These are phyloP conservation scores for Porites cylindrica DNA, from an alignment of 92 coral and sea anemone genomes.

Conservation along the genomic window DNA sequence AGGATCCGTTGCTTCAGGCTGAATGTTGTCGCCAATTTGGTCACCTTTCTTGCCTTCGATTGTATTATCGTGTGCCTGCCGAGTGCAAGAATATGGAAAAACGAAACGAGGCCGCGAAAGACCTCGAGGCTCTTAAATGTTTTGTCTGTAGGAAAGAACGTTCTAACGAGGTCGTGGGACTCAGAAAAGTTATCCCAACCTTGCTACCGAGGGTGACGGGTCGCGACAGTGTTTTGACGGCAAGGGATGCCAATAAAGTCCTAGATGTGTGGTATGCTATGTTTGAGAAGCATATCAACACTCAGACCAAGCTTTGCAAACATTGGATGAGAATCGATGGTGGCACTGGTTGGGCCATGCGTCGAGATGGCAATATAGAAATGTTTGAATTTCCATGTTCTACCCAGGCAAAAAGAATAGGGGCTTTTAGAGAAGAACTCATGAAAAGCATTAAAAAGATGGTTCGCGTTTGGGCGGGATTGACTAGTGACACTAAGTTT, in stretches of 20 bases:
- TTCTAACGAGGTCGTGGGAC: neutral
- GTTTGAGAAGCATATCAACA: neutral
- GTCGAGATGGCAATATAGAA: neutral
- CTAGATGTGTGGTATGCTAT: neutral
- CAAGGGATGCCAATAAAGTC: neutral
- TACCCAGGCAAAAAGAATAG: neutral
- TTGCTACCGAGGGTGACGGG: conserved; percentile 1
- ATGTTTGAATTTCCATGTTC: neutral
- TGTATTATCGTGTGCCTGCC: neutral
- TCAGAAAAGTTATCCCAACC: neutral
- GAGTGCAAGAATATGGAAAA: neutral
- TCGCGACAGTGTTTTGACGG: neutral
- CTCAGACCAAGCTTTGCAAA: neutral
- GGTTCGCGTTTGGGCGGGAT: conserved; percentile 1
- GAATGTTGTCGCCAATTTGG: neutral
- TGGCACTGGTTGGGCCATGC: neutral
- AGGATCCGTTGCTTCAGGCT: neutral
- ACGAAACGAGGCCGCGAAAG: neutral
- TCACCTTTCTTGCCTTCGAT: neutral
- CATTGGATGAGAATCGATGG: neutral
- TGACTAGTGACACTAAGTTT: neutral
- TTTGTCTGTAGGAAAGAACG: neutral
- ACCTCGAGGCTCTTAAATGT: neutral
- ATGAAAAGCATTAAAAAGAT: neutral
- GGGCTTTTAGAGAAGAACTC: neutral